These are phyloP conservation scores for Nothobranchius kuhntae DNA, from an alignment of 2,113 vertebrate genomes.

Conservation along the genomic window DNA sequence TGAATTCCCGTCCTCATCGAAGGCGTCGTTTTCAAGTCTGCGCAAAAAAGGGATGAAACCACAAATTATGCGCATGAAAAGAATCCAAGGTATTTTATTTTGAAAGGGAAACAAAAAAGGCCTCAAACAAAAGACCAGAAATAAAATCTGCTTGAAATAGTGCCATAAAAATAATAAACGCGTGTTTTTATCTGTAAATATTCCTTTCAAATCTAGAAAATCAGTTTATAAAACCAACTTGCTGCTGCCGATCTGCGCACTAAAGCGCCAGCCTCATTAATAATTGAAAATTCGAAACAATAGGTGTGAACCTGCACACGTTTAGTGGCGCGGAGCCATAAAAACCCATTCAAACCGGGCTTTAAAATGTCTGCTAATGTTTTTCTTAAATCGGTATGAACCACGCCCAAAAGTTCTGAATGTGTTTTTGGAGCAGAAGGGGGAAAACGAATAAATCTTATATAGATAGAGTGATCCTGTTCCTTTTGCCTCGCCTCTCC, in stretches of 20 bases:
- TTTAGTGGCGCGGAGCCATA: constrained; percentile 23
- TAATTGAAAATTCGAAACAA: constrained; percentile 62
- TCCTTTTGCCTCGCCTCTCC: constrained; percentile 71
- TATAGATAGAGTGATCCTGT: constrained; percentile 54
- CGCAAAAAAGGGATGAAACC: constrained; percentile 8
- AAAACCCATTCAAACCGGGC: constrained; percentile 18
- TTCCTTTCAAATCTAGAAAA: rapidly evolving
- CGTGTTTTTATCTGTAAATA: too few species aligned
- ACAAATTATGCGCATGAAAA: constrained; percentile 41
- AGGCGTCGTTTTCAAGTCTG: constrained; percentile 92
- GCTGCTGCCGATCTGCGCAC: constrained; percentile 2
- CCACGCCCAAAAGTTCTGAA: constrained; percentile 58
- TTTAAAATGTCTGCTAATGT: constrained; percentile 24
- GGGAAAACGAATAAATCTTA: constrained; percentile 43
- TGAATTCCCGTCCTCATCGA: constrained; percentile 90
- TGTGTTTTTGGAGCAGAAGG: constrained; percentile 28
- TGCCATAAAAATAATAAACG: too few species aligned
- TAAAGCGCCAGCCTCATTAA: constrained; percentile 40
- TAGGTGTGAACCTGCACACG: constrained; percentile 44
- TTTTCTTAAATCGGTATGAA: constrained; percentile 28
- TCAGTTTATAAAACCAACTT: constrained; percentile 17
- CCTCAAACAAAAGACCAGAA: too few species aligned
- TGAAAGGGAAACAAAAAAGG: constrained; percentile 21
- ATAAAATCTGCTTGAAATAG: too few species aligned
- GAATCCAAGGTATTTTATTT: constrained; percentile 40